A percentile compares a stretch with the other conserved stretches of the same genome.
Conservation (phyloP, 2,113 vertebrate species). For the Sterna hirundo region DNA sequence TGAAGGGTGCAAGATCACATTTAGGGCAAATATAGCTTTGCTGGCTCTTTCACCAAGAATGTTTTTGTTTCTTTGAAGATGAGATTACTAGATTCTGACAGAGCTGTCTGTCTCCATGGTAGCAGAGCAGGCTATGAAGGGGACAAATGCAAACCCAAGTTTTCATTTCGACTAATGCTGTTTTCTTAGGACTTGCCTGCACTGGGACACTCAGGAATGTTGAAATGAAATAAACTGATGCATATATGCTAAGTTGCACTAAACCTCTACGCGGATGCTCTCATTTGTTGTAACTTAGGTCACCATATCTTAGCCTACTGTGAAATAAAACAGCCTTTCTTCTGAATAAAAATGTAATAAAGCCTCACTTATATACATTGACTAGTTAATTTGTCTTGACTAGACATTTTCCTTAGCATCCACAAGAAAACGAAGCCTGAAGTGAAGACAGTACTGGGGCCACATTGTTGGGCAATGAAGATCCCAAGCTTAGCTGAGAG, state of each 20-base stretch:
- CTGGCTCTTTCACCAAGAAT: constrained; percentile 27
- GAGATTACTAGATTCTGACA: constrained; percentile 36
- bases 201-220: not conserved
- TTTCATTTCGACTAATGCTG: not conserved
- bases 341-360: not conserved
- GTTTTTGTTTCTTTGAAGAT: constrained; percentile 57
- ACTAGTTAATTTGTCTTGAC: constrained; percentile 4
- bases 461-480: not conserved
- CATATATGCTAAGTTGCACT: not conserved
- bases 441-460: not conserved
- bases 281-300: not conserved
- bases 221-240: not conserved
- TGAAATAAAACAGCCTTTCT: not conserved
- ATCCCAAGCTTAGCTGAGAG: not conserved
- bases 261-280: not conserved
- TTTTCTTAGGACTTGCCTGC: constrained; percentile 20
- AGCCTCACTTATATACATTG: not conserved
- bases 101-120: constrained; percentile 55
- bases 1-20: not conserved
- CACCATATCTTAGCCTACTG: not conserved
- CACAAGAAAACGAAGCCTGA: not conserved
- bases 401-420: not conserved
- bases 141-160: constrained; percentile 7
- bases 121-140: not conserved
- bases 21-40: constrained; percentile 3